Evolutionary conservation across 2,797 vertebrate species (phyloP), one percentile per base, ranked within the genome.

Genomic region (Ataeniobius toweri): DNA sequence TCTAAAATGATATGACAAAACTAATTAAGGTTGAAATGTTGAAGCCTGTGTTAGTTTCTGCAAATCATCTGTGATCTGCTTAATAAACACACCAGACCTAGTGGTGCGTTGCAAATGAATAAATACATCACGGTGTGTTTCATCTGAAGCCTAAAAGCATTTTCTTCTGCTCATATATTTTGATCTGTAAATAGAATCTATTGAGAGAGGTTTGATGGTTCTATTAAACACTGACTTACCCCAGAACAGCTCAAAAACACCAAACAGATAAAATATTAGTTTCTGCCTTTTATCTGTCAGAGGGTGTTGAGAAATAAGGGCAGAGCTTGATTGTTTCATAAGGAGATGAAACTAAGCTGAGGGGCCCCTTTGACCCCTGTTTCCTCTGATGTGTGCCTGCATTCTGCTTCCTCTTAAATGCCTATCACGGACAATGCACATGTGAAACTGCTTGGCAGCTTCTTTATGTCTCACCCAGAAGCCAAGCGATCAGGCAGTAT

Each of bases 21-120:
- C 5, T 61, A 81, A 86, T 86, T 85, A 83, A 78, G 44, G 12
- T 41, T 72, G 70, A 85, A 86, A 89, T 53, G 72, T 81, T 81
- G 76, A 80, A 80, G 70, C 50, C 76, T 79, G 4, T 10, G 1
- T 13, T 39, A 67, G 63, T 84, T 78, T 71, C 80, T 76, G 75
- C 51, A 70, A 75, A 85, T 80, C 56, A 86, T 87, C 85, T 80
- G 83, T 73, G 85, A 84, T 80, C 77, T 73, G 82, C 68, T 72
- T 71, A 74, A 79, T 75, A 75, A 91, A 77, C 1, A 46, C 78
- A 0, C 75, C 77, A 36, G 67, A 58, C 78, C 71, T 85, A 77
- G 81, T 85, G 83, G 51, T n/a, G 1, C 68, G 26, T 79, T 88
- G 83, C 81, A 85, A 84, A 88, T 88, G 81, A 85, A 88, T 88